phyloP scores from a whole-genome alignment of 2,888 invertebrate genomes.

The Ectemnius continuus region DNA sequence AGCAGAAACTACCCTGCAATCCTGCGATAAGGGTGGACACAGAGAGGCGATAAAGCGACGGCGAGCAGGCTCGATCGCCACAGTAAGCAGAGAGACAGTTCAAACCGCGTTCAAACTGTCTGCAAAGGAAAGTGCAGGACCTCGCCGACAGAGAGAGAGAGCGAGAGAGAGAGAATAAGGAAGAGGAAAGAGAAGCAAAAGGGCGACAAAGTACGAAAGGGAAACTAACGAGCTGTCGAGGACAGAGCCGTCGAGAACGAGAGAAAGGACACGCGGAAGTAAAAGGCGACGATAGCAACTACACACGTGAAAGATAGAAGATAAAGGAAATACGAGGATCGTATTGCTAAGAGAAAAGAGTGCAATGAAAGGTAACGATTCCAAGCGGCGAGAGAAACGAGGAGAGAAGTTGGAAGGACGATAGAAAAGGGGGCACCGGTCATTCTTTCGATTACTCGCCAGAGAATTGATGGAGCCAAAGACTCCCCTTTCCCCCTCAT shows the following conservation, averaged over 20 bases:
- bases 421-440: constrained; percentile 1
- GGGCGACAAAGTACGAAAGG: neutral
- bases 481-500: constrained; percentile 15
- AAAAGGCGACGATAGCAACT: neutral
- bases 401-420: neutral
- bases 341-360: neutral
- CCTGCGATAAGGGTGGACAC: neutral
- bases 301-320: neutral
- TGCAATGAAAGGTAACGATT: neutral
- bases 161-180: too few species aligned
- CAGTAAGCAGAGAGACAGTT: neutral
- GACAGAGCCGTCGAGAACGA: neutral
- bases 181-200: neutral
- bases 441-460: constrained; percentile 26
- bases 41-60: neutral
- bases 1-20: too few species aligned
- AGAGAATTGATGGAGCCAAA: constrained; percentile 36
- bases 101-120: neutral
- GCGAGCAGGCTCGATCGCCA: neutral
- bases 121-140: neutral
- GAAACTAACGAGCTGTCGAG: constrained; percentile 1
- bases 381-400: neutral
- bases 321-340: neutral
- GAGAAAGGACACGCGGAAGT: neutral
- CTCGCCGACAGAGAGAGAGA: too few species aligned